phyloP scores from a whole-genome alignment of 2,113 vertebrate genomes.

The Menura novaehollandiae region DNA sequence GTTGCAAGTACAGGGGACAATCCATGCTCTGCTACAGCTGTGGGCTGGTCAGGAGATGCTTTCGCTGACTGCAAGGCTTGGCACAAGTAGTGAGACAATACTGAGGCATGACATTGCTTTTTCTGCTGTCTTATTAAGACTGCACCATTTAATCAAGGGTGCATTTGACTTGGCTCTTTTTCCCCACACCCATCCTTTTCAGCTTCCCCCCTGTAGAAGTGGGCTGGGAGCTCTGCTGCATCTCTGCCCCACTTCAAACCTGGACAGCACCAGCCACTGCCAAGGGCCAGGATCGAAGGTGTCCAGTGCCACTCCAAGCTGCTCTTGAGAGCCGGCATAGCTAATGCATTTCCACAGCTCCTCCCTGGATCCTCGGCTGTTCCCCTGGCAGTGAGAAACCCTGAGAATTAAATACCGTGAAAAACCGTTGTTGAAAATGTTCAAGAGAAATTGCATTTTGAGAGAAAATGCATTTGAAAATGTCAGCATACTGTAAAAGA shows the following conservation, averaged over 20 bases:
- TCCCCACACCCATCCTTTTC: neutral
- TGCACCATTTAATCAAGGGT: neutral
- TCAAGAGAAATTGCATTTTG: neutral
- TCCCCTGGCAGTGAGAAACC: constrained; percentile 32
- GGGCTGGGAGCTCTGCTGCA: neutral
- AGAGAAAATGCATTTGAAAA: constrained; percentile 41
- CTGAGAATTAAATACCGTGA: constrained; percentile 5
- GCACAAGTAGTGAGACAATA: neutral
- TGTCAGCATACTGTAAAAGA: constrained; percentile 60
- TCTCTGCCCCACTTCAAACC: neutral
- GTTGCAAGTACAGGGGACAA: neutral
- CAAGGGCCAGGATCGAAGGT: neutral
- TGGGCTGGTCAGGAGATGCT: neutral
- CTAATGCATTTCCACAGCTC: neutral
- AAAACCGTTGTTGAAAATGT: constrained; percentile 7
- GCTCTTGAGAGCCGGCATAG: neutral
- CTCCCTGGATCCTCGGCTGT: neutral
- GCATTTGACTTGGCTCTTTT: neutral
- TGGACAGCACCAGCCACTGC: neutral
- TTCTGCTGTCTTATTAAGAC: neutral
- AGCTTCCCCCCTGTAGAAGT: rapidly evolving
- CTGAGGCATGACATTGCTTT: neutral
- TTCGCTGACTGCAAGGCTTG: neutral
- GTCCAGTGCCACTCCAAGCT: neutral
- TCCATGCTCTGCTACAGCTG: neutral